phyloP scores from a whole-genome alignment of 2,113 vertebrate genomes.

The Hydrochoerus hydrochaeris region DNA sequence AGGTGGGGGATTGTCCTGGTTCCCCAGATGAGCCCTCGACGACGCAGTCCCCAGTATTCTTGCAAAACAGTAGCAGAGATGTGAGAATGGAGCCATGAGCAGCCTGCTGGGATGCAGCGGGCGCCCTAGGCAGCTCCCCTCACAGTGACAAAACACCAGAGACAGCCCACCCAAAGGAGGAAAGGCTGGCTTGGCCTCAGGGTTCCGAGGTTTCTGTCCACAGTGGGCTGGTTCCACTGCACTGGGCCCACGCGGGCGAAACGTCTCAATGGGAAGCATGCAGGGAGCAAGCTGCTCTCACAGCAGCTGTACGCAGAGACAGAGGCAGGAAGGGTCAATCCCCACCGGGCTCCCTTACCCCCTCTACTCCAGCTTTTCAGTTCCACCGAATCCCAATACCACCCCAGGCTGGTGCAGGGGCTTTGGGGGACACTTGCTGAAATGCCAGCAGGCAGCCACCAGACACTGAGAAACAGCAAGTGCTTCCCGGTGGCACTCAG shows the following conservation, averaged over 20 bases:
- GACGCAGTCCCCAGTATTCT: background rate
- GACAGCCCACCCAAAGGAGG: rapidly evolving
- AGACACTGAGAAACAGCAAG: background rate
- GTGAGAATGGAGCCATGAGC: no score
- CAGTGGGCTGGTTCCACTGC: background rate
- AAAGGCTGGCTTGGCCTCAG: background rate
- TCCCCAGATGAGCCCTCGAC: background rate
- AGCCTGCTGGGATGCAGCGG: no score
- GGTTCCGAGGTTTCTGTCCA: background rate
- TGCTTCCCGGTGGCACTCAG: background rate
- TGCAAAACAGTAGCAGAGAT: background rate
- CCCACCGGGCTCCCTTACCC: background rate
- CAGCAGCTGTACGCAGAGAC: background rate
- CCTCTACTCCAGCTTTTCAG: background rate
- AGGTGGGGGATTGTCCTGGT: no score
- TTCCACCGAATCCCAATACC: background rate
- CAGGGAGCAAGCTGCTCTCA: background rate
- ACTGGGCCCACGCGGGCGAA: background rate
- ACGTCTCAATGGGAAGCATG: background rate
- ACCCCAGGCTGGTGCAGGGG: background rate
- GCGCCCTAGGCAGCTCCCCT: background rate
- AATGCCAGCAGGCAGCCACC: background rate
- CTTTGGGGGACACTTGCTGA: background rate
- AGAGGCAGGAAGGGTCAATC: background rate
- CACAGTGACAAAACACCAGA: background rate